phyloP scores from a whole-genome alignment of 92 coral and sea anemone genomes.

The Phenganax marumi region DNA sequence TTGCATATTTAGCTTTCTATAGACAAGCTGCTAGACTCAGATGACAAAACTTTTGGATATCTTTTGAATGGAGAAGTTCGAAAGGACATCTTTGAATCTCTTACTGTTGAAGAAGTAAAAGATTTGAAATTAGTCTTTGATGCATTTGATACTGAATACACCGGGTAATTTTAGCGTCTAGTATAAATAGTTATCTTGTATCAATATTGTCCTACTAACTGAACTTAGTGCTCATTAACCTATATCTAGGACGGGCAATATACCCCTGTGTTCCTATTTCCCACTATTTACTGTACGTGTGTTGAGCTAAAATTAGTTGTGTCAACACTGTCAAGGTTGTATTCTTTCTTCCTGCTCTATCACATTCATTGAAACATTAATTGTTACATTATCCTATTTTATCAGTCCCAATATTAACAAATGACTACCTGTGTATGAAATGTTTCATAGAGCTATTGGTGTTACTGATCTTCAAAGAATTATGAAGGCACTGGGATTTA shows the following conservation, averaged over 20 bases:
- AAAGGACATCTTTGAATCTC: constrained; percentile 74
- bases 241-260: too few species aligned
- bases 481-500: constrained; percentile 88
- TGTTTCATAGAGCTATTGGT: constrained; percentile 69
- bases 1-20: not conserved
- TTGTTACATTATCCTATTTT: too few species aligned
- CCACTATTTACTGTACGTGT: too few species aligned
- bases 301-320: too few species aligned
- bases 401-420: too few species aligned
- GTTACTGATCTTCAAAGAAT: constrained; percentile 83
- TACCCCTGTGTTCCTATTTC: too few species aligned
- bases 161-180: constrained; percentile 61
- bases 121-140: constrained; percentile 90
- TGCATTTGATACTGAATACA: constrained; percentile 87
- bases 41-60: constrained; percentile 65
- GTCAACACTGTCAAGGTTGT: too few species aligned
- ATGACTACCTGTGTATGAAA: too few species aligned
- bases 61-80: constrained; percentile 89
- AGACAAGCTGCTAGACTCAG: constrained; percentile 78
- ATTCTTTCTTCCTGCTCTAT: too few species aligned
- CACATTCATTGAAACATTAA: too few species aligned
- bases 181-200: constrained; percentile 8
- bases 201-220: not conserved
- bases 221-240: too few species aligned
- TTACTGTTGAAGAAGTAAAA: constrained; percentile 89